Evolutionary conservation across 2,113 vertebrate species (phyloP).

Genomic region (Oryzias curvinotus): DNA sequence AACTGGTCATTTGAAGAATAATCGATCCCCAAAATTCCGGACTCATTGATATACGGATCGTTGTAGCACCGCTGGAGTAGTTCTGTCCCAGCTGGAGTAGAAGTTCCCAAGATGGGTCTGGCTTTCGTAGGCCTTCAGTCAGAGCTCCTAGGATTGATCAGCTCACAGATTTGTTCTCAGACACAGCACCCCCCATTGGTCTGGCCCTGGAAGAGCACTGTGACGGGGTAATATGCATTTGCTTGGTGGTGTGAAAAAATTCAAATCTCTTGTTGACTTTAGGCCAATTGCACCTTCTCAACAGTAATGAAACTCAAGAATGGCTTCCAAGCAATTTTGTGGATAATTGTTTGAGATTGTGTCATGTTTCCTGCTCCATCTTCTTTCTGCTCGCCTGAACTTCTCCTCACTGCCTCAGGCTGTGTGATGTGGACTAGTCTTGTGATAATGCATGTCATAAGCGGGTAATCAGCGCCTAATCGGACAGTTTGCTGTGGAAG

Average conservation of each 20-base stretch:
- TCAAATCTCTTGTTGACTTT: conserved; percentile 78
- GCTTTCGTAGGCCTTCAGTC: not conserved
- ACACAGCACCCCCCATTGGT: not conserved
- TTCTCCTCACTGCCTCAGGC: not conserved
- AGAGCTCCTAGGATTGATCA: conserved; percentile 45
- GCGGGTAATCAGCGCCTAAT: conserved; percentile 38
- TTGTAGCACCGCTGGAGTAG: not conserved
- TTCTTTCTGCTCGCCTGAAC: conserved; percentile 2
- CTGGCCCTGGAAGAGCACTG: conserved; percentile 61
- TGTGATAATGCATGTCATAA: conserved; percentile 50
- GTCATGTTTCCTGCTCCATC: conserved; percentile 11
- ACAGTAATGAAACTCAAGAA: conserved; percentile 43
- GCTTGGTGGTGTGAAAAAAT: conserved; percentile 81
- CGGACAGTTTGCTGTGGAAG: not conserved
- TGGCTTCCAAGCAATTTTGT: conserved; percentile 76
- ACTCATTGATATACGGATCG: no score
- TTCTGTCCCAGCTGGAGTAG: conserved; percentile 28
- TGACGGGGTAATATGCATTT: conserved; percentile 88
- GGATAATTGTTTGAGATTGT: conserved; percentile 75
- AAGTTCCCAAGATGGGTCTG: conserved; percentile 77
- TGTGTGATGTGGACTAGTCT: conserved; percentile 32
- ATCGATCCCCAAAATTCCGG: no score
- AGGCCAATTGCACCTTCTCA: conserved; percentile 68
- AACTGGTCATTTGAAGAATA: no score
- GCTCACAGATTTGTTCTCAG: not conserved